Base-by-base conservation (phyloP, 2,888 invertebrate species). In the Zelleria hepariella region DNA sequence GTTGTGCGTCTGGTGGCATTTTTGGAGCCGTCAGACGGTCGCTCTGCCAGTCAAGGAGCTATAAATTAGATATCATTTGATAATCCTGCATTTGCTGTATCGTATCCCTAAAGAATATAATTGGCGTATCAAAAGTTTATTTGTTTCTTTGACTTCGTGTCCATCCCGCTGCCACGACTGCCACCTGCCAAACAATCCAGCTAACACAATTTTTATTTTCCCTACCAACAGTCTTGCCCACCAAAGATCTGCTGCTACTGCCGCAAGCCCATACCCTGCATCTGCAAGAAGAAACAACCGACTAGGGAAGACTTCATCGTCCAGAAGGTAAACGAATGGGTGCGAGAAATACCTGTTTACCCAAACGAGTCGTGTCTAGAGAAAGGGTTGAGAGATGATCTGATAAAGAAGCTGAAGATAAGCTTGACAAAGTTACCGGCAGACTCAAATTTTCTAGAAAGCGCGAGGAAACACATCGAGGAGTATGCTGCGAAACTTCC, bases 341-440 rank as follows among this genome's bases (percentile, higher is more conserved):
- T 74, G 0, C 61, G 66, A 53, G 65, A 69, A 2, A 58, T 80
- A 7, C 78, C 80, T 0, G 66, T 78, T 0, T 65, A 64, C 27
- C 63, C 65, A 0, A 65, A 69, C 21, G 75, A 77, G 42, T 63
- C 59, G 5, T 15, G 60, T 18, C 53, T 60, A 23, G 66, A 66
- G 24, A 71, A 64, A 60, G 26, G 3, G 0, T 65, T 61, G 55
- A 69, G 73, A 60, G 65, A 71, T 54, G 59, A 62, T 2, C 61
- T 67, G 26, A 53, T 69, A 0, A 67, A 62, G 27, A 42, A 69
- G 23, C 59, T 79, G 47, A 61, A 63, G 2, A 63, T 68, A 0
- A 63, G 61, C 0, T 49, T 79, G 3, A 65, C 66, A 51, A 25
- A 24, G 0, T 26, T 76, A 4, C 59, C 67, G 26, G 61, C 62